These are phyloP conservation scores for Vollenhovia emeryi DNA, from an alignment of 1,140 invertebrate genomes.

Conservation along the genomic window DNA sequence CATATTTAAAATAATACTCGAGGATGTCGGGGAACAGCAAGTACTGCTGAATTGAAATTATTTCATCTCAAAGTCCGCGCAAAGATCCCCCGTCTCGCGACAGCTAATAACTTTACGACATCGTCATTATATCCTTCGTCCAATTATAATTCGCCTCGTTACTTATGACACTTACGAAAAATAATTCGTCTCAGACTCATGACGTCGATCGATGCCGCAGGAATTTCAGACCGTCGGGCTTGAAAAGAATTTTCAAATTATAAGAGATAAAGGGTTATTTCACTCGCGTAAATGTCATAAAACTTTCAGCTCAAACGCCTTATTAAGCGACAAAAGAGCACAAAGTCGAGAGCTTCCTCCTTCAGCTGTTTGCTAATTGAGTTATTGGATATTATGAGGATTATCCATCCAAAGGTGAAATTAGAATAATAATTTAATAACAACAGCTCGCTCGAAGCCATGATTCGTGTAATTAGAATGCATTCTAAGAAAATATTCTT, in stretches of 20 bases:
- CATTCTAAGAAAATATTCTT: background rate
- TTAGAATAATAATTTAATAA: background rate
- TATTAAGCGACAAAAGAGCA: conserved; percentile 4
- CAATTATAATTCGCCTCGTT: conserved; percentile 3
- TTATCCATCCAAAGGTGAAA: background rate
- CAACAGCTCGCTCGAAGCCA: background rate
- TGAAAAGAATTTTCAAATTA: background rate
- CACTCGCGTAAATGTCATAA: background rate
- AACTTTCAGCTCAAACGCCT: background rate
- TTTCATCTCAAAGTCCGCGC: conserved; percentile 76
- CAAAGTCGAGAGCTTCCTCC: background rate
- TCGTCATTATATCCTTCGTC: conserved; percentile 36
- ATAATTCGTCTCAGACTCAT: background rate
- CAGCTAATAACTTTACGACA: conserved; percentile 74
- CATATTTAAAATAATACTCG: conserved; percentile 43
- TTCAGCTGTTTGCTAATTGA: conserved; percentile 12
- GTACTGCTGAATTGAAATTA: conserved; percentile 71
- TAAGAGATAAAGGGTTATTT: conserved; percentile 15
- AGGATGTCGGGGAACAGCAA: background rate
- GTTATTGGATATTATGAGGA: background rate
- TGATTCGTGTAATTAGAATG: background rate
- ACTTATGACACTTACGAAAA: conserved; percentile 6
- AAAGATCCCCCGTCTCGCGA: conserved; percentile 69
- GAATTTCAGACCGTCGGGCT: background rate
- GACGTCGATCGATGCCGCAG: conserved; percentile 8